These are phyloP conservation scores for Tachycineta bicolor DNA, from an alignment of 2,113 vertebrate species.

Conservation along the genomic window DNA sequence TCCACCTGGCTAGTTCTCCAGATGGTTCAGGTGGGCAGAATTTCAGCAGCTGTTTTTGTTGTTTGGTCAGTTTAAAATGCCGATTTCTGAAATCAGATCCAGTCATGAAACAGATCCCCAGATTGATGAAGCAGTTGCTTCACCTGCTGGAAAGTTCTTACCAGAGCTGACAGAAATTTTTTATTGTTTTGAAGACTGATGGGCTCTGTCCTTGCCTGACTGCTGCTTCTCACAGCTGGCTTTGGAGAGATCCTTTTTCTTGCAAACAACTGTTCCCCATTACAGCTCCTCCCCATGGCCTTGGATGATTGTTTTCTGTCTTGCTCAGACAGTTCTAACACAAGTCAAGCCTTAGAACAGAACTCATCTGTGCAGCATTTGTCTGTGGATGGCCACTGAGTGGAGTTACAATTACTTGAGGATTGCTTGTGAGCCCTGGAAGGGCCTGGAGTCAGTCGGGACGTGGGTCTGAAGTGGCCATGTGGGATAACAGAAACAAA, in stretches of 20 bases:
- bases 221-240: not conserved
- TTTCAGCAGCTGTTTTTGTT: not conserved
- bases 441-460: not conserved
- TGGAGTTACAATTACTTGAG: not conserved
- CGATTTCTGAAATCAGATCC: not conserved
- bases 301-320: not conserved
- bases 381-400: not conserved
- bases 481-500: not conserved
- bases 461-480: rapidly evolving
- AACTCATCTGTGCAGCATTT: not conserved
- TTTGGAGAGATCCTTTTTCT: not conserved
- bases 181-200: not conserved
- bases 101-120: not conserved
- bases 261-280: not conserved
- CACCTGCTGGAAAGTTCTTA: not conserved
- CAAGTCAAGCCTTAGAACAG: not conserved
- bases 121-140: not conserved
- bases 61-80: not conserved
- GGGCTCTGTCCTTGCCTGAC: not conserved
- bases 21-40: not conserved
- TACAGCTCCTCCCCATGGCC: not conserved
- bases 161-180: not conserved
- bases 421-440: not conserved
- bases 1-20: not conserved
- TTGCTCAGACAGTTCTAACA: not conserved